Evolutionary conservation across 2,113 vertebrate species (phyloP), one percentile per base, ranked within the genome.

Genomic region (Amphiprion ocellaris): DNA sequence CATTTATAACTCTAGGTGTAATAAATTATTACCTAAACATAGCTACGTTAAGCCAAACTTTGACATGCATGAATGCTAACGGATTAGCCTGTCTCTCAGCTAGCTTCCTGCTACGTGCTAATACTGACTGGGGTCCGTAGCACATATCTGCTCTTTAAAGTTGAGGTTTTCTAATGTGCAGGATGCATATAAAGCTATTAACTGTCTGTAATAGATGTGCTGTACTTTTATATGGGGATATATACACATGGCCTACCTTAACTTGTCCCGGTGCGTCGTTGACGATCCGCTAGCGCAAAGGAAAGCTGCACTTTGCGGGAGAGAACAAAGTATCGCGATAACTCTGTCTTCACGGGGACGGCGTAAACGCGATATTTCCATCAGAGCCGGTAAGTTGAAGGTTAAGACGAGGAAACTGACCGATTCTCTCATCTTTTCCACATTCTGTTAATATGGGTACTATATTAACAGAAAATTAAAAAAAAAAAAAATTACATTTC

Each of bases 221-320:
- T 2, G 1, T 0, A 2, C 1, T n/a, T 55, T 2, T 41, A 19
- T 19, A 0, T 17, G 5, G 1, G 24, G 14, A 64, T 46, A 24
- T n/a, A 8, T 15, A 69, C 5, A 33, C 14, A 37, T 10, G 33
- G 7, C 83, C 72, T 83, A 88, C 87, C 69, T 28, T 14, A 4
- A 3, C 14, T 39, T 60, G n/a, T 17, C 2, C 3, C 1, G 1
- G 14, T 5, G 47, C 26, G 44, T 5, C 17, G 19, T 7, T 9
- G 5, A 23, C 11, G 44, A 33, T 10, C 15, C 1, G 33, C 44
- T 72, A 63, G 12, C 17, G 1, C 33, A 37, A 37, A 37, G 33
- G 8, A 37, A 37, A 10, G 9, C 33, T 37, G 33, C 33, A 37
- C 33, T 37, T 37, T 10, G 33, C 33, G 33, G 8, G 0, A 37